Conservation (phyloP, 2,888 invertebrate species). For the Pterostichus madidus region DNA sequence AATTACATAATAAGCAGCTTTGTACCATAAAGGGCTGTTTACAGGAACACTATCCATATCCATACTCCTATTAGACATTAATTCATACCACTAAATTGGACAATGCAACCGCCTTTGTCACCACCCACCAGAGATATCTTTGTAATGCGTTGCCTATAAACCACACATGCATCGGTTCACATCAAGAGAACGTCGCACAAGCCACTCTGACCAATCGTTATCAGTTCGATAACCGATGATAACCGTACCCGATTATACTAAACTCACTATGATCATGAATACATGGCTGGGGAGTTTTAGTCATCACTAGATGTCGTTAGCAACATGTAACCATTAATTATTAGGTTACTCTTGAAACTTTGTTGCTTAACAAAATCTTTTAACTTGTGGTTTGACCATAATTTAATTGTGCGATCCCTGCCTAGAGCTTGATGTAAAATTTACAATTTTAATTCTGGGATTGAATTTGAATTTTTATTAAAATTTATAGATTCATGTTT, state of each 20-base stretch:
- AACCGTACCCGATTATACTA: not conserved
- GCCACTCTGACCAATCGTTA: not conserved
- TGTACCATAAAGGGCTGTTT: conserved; percentile 26
- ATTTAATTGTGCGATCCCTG: conserved; percentile 9
- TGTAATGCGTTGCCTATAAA: conserved; percentile 14
- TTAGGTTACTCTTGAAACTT: conserved; percentile 13
- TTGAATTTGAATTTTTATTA: conserved; percentile 34
- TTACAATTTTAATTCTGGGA: conserved; percentile 34
- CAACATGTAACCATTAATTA: conserved; percentile 39
- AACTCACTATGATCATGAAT: not conserved
- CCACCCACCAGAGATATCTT: conserved; percentile 27
- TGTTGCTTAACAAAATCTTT: conserved; percentile 30
- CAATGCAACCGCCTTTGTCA: conserved; percentile 40
- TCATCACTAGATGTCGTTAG: not conserved
- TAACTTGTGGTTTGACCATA: conserved; percentile 23
- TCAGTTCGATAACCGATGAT: not conserved
- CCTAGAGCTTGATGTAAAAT: conserved; percentile 22
- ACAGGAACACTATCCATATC: conserved; percentile 17
- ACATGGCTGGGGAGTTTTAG: not conserved
- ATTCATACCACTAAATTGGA: not conserved
- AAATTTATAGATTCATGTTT: conserved; percentile 10
- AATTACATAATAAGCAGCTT: conserved; percentile 13
- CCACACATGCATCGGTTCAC: conserved; percentile 20
- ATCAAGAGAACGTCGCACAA: not conserved
- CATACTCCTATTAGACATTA: conserved; percentile 8